Percentiles rank a stretch among this genome's conserved stretches.
phyloP scores from a whole-genome alignment of 1,140 invertebrate species.

The Parapsyche elsis region DNA sequence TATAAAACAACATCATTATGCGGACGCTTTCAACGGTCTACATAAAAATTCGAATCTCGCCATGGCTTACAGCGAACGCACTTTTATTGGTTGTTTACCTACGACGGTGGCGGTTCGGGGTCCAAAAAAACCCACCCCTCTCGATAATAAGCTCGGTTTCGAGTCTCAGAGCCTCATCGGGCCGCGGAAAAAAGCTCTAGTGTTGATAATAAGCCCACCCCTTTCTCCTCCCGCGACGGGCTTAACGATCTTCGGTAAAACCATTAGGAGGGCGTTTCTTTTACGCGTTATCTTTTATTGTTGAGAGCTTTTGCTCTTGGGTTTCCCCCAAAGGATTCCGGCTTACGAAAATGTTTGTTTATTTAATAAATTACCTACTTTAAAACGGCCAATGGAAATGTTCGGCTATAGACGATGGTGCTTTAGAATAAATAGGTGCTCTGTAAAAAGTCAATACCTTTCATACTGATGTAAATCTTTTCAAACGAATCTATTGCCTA shows the following conservation, averaged over 20 bases:
- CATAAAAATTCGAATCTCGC: slow-evolving; percentile 40
- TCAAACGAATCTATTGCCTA: too few species aligned
- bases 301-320: not conserved
- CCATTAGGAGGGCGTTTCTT: slow-evolving; percentile 31
- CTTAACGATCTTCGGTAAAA: slow-evolving; percentile 28
- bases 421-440: too few species aligned
- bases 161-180: not conserved
- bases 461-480: too few species aligned
- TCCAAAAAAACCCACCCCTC: not conserved
- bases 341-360: not conserved
- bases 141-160: slow-evolving; percentile 13
- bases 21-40: slow-evolving; percentile 12
- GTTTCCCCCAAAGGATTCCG: not conserved
- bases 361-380: not conserved
- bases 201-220: slow-evolving; percentile 6
- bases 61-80: not conserved
- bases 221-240: not conserved
- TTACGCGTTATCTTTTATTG: slow-evolving; percentile 45
- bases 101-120: not conserved
- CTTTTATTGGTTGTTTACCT: slow-evolving; percentile 45
- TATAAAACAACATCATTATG: slow-evolving; percentile 35
- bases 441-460: too few species aligned
- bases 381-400: not conserved
- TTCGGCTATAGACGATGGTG: not conserved
- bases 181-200: not conserved